A percentile compares a stretch with the other conserved stretches of the same genome.
These are phyloP conservation scores for Dysmachus trigonus DNA, from an alignment of 2,888 invertebrate genomes.

Conservation along the genomic window DNA sequence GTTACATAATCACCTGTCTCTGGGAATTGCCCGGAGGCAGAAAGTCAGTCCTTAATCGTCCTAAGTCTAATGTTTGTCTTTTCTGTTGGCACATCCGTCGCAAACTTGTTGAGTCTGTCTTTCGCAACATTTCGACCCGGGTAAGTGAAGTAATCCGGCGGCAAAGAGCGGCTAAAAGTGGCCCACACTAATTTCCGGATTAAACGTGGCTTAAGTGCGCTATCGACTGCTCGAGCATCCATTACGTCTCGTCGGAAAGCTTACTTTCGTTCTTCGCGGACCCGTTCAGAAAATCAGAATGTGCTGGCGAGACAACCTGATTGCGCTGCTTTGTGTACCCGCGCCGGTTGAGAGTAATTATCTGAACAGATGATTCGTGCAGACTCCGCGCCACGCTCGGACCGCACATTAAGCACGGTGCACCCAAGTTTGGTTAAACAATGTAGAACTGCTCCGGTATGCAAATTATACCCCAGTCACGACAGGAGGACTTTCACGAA, in stretches of 20 bases:
- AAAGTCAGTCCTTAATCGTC: not conserved
- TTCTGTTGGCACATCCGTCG: not conserved
- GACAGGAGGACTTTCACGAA: conserved; percentile 29
- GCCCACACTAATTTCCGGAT: not conserved
- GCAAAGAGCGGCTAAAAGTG: not conserved
- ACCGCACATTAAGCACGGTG: not conserved
- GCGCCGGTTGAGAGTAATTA: not conserved
- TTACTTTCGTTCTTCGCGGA: not conserved
- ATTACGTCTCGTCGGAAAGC: not conserved
- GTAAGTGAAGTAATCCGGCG: not conserved
- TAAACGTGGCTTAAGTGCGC: not conserved
- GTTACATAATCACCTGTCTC: not conserved
- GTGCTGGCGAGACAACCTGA: not conserved
- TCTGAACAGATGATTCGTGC: not conserved
- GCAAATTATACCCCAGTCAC: conserved; percentile 31
- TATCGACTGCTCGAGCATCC: not conserved
- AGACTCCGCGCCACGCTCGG: not conserved
- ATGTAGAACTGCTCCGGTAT: not conserved
- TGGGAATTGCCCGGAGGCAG: not conserved
- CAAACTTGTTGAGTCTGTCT: not conserved
- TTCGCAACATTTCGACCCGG: not conserved
- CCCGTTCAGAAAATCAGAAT: not conserved
- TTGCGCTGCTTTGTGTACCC: not conserved
- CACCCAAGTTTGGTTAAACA: not conserved
- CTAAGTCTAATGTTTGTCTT: not conserved